These are phyloP conservation scores for Gallinago solitaria DNA, from an alignment of 2,797 vertebrate species.

Conservation along the genomic window DNA sequence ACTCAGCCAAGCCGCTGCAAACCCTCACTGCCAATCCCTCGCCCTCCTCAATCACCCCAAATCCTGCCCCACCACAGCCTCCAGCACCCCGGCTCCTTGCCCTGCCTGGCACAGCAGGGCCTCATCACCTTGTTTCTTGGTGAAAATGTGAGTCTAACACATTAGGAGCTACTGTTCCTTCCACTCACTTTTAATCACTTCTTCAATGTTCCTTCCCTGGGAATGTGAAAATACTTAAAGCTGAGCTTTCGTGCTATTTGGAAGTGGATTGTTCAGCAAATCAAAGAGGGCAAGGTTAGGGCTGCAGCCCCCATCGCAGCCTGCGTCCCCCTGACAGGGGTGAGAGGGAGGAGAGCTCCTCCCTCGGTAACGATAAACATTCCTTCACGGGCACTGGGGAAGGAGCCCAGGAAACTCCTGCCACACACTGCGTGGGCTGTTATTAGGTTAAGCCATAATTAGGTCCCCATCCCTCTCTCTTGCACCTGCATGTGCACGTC, in stretches of 20 bases:
- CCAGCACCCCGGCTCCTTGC: background rate
- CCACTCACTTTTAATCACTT: background rate
- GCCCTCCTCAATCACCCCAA: background rate
- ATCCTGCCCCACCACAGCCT: background rate
- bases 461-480: background rate
- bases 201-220: background rate
- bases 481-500: rapidly evolving
- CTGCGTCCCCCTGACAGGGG: background rate
- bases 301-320: background rate
- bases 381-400: background rate
- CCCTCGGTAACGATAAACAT: no score
- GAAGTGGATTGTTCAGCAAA: background rate
- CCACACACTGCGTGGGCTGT: rapidly evolving
- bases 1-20: background rate
- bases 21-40: background rate
- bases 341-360: background rate
- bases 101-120: background rate
- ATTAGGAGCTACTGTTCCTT: background rate
- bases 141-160: background rate
- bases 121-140: background rate
- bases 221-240: background rate
- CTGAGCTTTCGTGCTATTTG: background rate
- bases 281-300: background rate
- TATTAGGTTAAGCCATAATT: background rate
- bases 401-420: background rate